Base-by-base conservation (phyloP, 2,888 invertebrate genomes). In the Pseudococcus longispinus region DNA sequence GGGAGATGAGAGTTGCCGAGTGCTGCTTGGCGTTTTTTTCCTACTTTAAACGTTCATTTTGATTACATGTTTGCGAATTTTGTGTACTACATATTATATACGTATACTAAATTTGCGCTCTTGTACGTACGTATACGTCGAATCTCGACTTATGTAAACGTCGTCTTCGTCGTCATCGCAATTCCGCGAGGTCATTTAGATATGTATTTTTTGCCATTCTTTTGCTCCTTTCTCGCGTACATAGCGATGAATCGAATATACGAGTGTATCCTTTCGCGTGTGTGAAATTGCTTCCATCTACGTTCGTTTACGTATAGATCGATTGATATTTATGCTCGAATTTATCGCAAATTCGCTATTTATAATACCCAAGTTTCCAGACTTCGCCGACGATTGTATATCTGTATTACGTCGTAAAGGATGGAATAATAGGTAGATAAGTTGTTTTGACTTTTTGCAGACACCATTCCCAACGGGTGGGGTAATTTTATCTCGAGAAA, bases 11-110 rank as follows among this genome's bases (percentile, higher is more conserved):
- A 9, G 60, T 11, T 23, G 60, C 60, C 20, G 60, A 60, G 15
- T 60, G 9, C 9, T 60, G 60, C 60, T 60, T 74, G 37, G 37
- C 74, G 74, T 74, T 32, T 29, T 55, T 60, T 37, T 37, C 37
- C 37, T n/a, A n/a, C n/a, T 9, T 37, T 60, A 20, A 20, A 20
- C 32, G 74, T 74, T 74, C 74, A 37, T 74, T 74, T 74, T 74
- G 74, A 74, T 74, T 74, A 32, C 74, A 74, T 74, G 74, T 74
- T 74, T 74, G 32, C 74, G n/a, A 74, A 74, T 74, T 37, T 37
- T 37, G 37, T 37, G 37, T 37, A 37, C 37, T 37, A 37, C 37
- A 74, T 29, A 18, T 8, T 20, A 60, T 23, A 23, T 23, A 23
- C 60, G 23, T 11, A 23, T 60, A 23, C 13, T 55, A 46, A n/a